Evolutionary conservation across 2,113 vertebrate genomes (phyloP), one percentile per base, ranked within the genome.

Genomic region (Sitta europaea): DNA sequence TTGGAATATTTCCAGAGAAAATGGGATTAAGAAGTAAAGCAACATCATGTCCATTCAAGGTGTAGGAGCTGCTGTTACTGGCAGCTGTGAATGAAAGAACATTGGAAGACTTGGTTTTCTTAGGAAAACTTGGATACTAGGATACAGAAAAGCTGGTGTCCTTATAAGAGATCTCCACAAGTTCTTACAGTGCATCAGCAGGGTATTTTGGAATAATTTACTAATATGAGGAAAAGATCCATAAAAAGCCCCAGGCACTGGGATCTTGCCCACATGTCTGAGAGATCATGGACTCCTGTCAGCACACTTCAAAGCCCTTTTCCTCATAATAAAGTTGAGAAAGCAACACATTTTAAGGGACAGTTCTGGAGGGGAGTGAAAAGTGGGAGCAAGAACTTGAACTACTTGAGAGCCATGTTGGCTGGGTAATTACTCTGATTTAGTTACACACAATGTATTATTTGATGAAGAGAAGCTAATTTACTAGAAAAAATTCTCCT

Each of bases 1-100:
- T 83, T 96, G 86, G 85, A 94, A 80, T 10, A 19, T 9, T 71
- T 80, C 94, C 90, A 96, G 47, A n/a, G 40, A 93, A 92, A 92
- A 83, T 4, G 25, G 88, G 88, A 95, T 92, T 95, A 95, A 77
- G 59, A 47, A 76, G 59, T 31, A 80, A 72, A 23, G 31, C 55
- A 76, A 48, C 78, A 93, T 90, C 59, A 36, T 11, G 14, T 43
- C 59, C 78, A 90, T 63, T 86, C 58, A 68, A 92, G 78, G 75
- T 83, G 63, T 18, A 51, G 17, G 74, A 86, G 51, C 58, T 88
- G 90, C 42, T 76, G 73, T 58, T 94, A 38, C 66, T 76, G 70
- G 62, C 74, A 95, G 47, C 36, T 59, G 54, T 9, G 11, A 84
- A 61, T 29, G 55, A 75, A 63, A 72, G 18, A 63, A 18, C 5